Evolutionary conservation across 2,797 vertebrate species (phyloP).

Genomic region (Falco concolor): DNA sequence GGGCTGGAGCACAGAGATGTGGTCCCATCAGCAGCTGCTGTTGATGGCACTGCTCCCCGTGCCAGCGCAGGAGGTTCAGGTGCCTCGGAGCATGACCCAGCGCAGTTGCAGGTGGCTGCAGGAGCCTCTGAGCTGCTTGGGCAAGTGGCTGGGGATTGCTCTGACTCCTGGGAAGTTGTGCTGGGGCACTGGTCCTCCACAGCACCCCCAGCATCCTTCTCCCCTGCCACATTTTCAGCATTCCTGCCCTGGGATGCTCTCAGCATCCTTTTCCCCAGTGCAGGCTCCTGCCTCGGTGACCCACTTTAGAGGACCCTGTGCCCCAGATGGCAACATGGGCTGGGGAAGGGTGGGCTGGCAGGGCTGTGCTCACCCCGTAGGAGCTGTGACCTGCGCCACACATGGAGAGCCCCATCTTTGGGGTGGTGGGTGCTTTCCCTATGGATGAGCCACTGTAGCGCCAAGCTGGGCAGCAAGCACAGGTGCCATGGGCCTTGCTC

Average conservation of each 20-base stretch:
- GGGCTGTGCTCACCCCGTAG: rapidly evolving
- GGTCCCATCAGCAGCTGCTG: not conserved
- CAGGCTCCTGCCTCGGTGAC: not conserved
- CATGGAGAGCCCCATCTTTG: rapidly evolving
- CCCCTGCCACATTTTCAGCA: not conserved
- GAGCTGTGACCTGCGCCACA: not conserved
- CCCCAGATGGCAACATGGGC: rapidly evolving
- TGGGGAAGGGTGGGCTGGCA: not conserved
- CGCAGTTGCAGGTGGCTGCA: rapidly evolving
- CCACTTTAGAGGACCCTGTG: not conserved
- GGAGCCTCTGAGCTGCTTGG: not conserved
- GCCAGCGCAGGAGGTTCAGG: not conserved
- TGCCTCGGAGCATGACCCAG: not conserved
- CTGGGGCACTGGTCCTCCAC: not conserved
- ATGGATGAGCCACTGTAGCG: not conserved
- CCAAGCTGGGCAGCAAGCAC: not conserved
- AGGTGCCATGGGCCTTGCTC: not conserved
- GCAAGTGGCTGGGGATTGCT: not conserved
- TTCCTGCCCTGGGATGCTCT: not conserved
- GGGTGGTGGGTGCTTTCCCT: not conserved
- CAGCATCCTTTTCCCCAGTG: not conserved
- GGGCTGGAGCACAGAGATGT: not conserved
- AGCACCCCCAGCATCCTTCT: not conserved
- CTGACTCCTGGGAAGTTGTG: not conserved
- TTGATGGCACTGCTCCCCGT: not conserved